Conservation (phyloP, 2,888 invertebrate genomes). For the Gandaritis pyraliata region DNA sequence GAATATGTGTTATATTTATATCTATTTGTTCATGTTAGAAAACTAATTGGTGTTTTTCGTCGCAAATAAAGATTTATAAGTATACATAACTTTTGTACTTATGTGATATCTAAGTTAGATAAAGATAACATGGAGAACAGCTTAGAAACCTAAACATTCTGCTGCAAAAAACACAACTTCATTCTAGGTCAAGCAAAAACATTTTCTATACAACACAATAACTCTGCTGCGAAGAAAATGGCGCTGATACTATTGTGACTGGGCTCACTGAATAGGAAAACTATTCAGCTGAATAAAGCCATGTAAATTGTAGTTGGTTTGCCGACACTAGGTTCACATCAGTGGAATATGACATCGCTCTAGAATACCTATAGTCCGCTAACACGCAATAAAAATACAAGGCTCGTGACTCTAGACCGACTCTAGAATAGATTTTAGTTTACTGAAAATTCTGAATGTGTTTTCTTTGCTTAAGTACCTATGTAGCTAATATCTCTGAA, state of each 20-base stretch:
- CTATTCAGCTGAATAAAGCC: conserved; percentile 41
- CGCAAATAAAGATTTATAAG: no score
- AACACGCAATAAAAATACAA: conserved; percentile 7
- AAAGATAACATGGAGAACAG: no score
- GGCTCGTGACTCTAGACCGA: neutral
- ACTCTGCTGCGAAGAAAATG: conserved; percentile 31
- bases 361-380: conserved; percentile 19
- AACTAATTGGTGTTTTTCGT: no score
- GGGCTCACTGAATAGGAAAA: conserved; percentile 39
- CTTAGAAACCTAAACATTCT: no score
- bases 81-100: no score
- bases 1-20: no score
- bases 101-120: no score
- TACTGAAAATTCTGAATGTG: no score
- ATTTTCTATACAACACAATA: conserved; percentile 33
- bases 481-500: no score
- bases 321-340: conserved; percentile 22
- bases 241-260: conserved; percentile 34
- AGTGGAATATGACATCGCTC: conserved; percentile 23
- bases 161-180: conserved; percentile 6
- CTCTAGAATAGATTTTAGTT: neutral
- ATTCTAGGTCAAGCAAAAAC: conserved; percentile 32
- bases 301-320: conserved; percentile 41
- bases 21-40: no score
- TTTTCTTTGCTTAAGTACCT: no score